Evolutionary conservation across 2,797 vertebrate species (phyloP), one percentile per base, ranked within the genome.

Genomic region (Moxostoma hubbsi): DNA sequence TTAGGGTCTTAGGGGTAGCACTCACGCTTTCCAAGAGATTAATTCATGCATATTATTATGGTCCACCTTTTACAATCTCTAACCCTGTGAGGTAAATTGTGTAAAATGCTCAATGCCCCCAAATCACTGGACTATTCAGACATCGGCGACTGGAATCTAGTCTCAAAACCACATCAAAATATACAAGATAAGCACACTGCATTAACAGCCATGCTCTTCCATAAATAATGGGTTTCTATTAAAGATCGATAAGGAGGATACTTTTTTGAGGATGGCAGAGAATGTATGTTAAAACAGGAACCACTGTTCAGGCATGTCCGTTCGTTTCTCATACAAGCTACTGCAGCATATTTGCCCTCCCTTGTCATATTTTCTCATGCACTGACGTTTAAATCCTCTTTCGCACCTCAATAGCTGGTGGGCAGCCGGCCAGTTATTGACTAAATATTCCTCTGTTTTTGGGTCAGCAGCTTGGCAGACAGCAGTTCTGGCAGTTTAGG

Each of bases 391-490:
- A 86, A 59, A 87, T 85, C 82, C 80, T 82, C 80, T 88, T 82
- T 81, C 47, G 79, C 72, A 70, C 79, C 80, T 82, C 83, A 84
- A 86, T 71, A 58, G 75, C 58, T 58, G 58, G 75, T 82, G 54
- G 88, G 89, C 89, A 82, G 74, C 78, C 54, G 73, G 83, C 90
- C 89, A 89, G 79, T 74, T 84, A 90, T 89, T 71, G 87, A 90
- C 87, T 45, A 18, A 83, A 87, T 81, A 81, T 89, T 86, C 83
- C 87, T 90, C 80, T 82, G 85, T 81, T 90, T 92, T 89, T 90
- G 86, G 90, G 89, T 93, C 90, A 91, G 87, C 85, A 86, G 86
- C 87, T 90, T 89, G 87, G 88, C 86, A 90, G 83, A 16, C 18
- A 80, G 62, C 43, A 64, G 47, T 54, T 76, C 61, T 70, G 69